Conservation (phyloP, 1,140 invertebrate genomes). For the Procambarus clarkii region DNA sequence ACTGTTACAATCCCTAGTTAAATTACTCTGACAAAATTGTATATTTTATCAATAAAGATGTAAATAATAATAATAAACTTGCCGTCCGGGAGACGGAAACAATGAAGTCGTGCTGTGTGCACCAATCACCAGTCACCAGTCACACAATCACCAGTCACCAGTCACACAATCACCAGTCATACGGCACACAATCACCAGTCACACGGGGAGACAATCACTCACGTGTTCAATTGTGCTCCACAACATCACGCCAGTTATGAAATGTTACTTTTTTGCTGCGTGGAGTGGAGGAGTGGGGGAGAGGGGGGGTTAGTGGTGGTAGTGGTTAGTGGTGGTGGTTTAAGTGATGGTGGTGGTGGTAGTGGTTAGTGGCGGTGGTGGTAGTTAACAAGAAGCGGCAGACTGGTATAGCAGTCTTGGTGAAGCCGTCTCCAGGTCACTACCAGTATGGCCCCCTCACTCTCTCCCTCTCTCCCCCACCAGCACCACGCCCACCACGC, state of each 20-base stretch:
- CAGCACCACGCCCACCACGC: background rate
- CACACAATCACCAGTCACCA: too few relatives aligned
- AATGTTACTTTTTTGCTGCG: background rate
- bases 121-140: too few relatives aligned
- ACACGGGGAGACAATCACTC: background rate
- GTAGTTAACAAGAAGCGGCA: background rate
- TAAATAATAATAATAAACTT: too few relatives aligned
- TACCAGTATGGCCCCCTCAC: background rate
- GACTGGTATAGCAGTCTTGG: background rate
- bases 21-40: too few relatives aligned
- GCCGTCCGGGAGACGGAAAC: too few relatives aligned
- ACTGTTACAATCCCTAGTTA: too few relatives aligned
- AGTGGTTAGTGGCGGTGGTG: background rate
- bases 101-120: too few relatives aligned
- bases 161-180: too few relatives aligned
- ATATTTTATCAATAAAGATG: too few relatives aligned
- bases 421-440: background rate
- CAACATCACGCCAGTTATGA: background rate
- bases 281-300: background rate
- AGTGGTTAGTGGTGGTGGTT: background rate
- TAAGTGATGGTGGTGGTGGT: background rate
- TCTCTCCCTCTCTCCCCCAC: background rate
- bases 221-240: background rate
- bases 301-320: background rate
- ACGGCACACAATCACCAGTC: too few relatives aligned